Percentiles rank a stretch among this genome's conserved stretches.
phyloP scores from a whole-genome alignment of 2,113 vertebrate genomes.

The Enhydra lutris region DNA sequence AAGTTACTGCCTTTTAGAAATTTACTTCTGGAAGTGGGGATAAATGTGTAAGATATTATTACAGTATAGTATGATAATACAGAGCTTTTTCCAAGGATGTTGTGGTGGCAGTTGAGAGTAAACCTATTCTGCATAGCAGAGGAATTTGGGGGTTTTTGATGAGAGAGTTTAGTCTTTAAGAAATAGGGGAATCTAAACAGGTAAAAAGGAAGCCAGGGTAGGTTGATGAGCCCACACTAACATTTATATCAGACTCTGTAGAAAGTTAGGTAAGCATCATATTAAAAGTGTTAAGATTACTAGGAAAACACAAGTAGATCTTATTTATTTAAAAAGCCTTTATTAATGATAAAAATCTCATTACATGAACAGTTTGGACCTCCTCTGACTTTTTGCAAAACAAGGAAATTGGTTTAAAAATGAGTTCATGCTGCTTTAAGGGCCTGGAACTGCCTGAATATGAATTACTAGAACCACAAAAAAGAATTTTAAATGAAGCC shows the following conservation, averaged over 20 bases:
- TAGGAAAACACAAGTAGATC: conserved; percentile 38
- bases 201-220: neutral
- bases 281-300: conserved; percentile 26
- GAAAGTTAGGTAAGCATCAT: neutral
- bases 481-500: conserved; percentile 28
- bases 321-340: conserved; percentile 20
- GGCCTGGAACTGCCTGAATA: neutral
- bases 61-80: neutral
- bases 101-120: neutral
- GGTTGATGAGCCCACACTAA: neutral
- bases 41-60: neutral
- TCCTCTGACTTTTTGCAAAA: conserved; percentile 18
- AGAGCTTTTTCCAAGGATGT: neutral
- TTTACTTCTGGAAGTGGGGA: neutral
- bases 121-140: neutral
- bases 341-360: conserved; percentile 28
- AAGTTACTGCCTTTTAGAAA: neutral
- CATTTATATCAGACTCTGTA: neutral
- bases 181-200: neutral
- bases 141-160: neutral
- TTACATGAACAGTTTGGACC: neutral
- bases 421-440: conserved; percentile 25
- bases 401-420: conserved; percentile 26
- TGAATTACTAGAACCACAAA: conserved; percentile 20
- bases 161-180: neutral